phyloP scores from a whole-genome alignment of 1,140 invertebrate species.

The Ephestia elutella region DNA sequence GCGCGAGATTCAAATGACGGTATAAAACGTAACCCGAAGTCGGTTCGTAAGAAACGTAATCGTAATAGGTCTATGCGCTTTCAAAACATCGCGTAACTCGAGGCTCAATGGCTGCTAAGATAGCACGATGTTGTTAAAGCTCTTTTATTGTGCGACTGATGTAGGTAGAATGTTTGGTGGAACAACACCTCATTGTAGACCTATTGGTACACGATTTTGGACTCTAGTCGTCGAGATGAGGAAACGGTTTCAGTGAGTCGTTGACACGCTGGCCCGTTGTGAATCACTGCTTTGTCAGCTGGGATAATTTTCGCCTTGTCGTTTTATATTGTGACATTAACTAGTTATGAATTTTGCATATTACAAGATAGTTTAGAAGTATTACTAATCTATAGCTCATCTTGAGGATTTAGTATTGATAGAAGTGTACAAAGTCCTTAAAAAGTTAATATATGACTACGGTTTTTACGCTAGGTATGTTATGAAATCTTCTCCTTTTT shows the following conservation, averaged over 20 bases:
- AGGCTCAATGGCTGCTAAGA: conserved; percentile 51
- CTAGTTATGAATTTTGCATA: conserved; percentile 3
- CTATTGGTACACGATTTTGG: conserved; percentile 22
- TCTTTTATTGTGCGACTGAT: conserved; percentile 59
- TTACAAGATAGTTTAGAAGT: neutral
- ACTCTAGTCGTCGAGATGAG: conserved; percentile 9
- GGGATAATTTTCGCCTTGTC: conserved; percentile 5
- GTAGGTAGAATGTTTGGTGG: conserved; percentile 13
- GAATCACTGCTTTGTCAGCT: conserved; percentile 1
- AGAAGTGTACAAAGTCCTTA: no score
- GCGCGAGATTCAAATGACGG: conserved; percentile 69
- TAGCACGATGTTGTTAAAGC: conserved; percentile 64
- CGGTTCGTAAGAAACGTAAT: conserved; percentile 68
- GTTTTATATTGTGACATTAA: neutral
- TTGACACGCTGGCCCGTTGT: neutral
- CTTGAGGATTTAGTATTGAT: no score
- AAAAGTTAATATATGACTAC: no score
- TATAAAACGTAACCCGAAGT: conserved; percentile 70
- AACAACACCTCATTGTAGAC: conserved; percentile 8
- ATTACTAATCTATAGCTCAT: no score
- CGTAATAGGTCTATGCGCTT: conserved; percentile 63
- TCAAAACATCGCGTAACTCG: conserved; percentile 69
- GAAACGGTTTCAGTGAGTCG: neutral
- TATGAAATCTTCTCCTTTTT: no score
- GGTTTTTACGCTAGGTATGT: no score